These are phyloP conservation scores for Gallinago nigripennis DNA, from an alignment of 2,797 vertebrate genomes.

Conservation along the genomic window DNA sequence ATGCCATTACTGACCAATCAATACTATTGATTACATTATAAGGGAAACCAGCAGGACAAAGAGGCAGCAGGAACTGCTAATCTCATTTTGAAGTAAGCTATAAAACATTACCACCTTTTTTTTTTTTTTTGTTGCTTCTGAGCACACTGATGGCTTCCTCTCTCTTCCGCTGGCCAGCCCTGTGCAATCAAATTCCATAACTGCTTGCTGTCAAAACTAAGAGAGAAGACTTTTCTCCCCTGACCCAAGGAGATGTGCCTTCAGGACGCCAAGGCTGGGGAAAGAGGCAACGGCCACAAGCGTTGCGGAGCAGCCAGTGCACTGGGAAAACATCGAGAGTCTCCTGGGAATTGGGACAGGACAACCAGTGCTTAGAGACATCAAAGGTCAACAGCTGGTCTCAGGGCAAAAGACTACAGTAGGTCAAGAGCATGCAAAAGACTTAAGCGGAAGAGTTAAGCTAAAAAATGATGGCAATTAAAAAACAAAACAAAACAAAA, in stretches of 20 bases:
- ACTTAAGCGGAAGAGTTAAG: neutral
- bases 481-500: neutral
- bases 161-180: neutral
- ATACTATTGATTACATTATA: constrained; percentile 17
- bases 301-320: rapidly evolving
- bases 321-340: neutral
- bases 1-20: neutral
- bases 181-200: neutral
- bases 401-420: neutral
- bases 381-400: neutral
- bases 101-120: neutral
- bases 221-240: neutral
- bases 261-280: rapidly evolving
- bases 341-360: neutral
- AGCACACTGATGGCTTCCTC: neutral
- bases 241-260: neutral
- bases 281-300: neutral
- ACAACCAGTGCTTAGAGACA: neutral
- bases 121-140: neutral
- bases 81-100: neutral
- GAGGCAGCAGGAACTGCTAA: neutral
- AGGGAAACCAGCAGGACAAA: neutral
- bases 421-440: neutral
- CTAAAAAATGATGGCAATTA: neutral
- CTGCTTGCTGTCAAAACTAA: neutral